Base-by-base conservation (phyloP, 1,140 invertebrate genomes). In the Acyrthosiphon pisum region DNA sequence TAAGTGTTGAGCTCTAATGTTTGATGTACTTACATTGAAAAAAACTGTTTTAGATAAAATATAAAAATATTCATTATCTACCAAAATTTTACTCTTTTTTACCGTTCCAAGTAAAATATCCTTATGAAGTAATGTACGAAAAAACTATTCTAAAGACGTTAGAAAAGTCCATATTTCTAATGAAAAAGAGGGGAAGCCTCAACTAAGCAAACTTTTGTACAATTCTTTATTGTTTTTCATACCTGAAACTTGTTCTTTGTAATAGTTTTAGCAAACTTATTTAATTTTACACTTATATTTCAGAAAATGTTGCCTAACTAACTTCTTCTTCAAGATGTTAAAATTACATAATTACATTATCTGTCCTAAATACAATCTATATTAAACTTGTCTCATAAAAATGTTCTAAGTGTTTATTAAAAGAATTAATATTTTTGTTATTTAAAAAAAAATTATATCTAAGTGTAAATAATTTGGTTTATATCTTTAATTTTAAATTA, bases 321-420 rank as follows among this genome's bases (percentile, higher is more conserved):
- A 89, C 88, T 89, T 89, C 56, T 41, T 89, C 20, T 89, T 89
- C 11, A 89, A 89, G 50, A 89, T 56, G 23, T 56, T 41, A 41
- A 56, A 89, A 26, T 22, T 41, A 56, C 23, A 53, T 89, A 89
- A 89, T 56, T 41, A 37, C 53, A 56, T 89, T 89, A 26, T 89
- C 23, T 48, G 22, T 20, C n/a, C n/a, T n/a, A 48, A 88, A 88
- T 22, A 88, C 35, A 48, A 50, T 50, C 46, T 20, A 30, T 48
- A 48, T 35, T 48, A 50, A 50, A 48, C 14, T 35, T 22, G 1
- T 48, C 18, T 88, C 30, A 20, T 20, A 48, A 87, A 48, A 87
- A 48, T 87, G 30, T 87, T 50, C 22, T 37, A 20, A 46, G 20
- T 22, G 41, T 30, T 68, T 68, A n/a, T 68, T 41, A 84, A 84